Percentiles rank a stretch among this genome's conserved stretches.
Conservation (phyloP, 2,113 vertebrate species). For the Paramisgurnus dabryanus region DNA sequence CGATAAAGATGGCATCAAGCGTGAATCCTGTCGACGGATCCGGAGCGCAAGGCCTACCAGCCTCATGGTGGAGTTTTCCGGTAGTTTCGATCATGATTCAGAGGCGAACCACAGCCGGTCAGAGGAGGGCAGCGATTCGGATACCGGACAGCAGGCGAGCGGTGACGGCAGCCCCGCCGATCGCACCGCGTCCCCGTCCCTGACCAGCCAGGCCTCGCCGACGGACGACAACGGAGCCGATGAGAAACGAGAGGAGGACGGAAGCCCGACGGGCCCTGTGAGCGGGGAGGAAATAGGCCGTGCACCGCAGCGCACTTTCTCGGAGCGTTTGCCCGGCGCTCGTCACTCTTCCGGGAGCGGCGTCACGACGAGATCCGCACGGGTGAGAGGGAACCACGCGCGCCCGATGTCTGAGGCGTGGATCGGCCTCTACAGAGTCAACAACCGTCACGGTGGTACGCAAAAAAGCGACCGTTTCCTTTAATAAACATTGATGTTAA, state of each 20-base stretch:
- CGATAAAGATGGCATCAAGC: conserved; percentile 70
- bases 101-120: conserved; percentile 74
- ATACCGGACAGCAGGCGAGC: conserved; percentile 72
- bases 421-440: conserved; percentile 78
- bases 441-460: conserved; percentile 77
- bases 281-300: conserved; percentile 73
- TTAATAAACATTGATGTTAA: not conserved
- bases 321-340: conserved; percentile 74
- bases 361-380: conserved; percentile 67
- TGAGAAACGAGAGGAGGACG: conserved; percentile 60
- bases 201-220: conserved; percentile 61
- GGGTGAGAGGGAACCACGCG: conserved; percentile 68
- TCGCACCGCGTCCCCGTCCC: conserved; percentile 62
- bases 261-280: conserved; percentile 58
- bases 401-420: conserved; percentile 78
- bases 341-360: conserved; percentile 70
- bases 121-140: conserved; percentile 78
- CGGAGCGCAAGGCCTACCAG: conserved; percentile 74
- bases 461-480: not conserved
- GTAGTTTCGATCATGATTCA: conserved; percentile 73
- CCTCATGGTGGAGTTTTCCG: conserved; percentile 75
- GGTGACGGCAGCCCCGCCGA: conserved; percentile 70
- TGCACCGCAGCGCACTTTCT: conserved; percentile 76
- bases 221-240: conserved; percentile 59
- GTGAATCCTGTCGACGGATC: conserved; percentile 71